Conservation (phyloP, 2,113 vertebrate species). For the Varanus komodoensis region DNA sequence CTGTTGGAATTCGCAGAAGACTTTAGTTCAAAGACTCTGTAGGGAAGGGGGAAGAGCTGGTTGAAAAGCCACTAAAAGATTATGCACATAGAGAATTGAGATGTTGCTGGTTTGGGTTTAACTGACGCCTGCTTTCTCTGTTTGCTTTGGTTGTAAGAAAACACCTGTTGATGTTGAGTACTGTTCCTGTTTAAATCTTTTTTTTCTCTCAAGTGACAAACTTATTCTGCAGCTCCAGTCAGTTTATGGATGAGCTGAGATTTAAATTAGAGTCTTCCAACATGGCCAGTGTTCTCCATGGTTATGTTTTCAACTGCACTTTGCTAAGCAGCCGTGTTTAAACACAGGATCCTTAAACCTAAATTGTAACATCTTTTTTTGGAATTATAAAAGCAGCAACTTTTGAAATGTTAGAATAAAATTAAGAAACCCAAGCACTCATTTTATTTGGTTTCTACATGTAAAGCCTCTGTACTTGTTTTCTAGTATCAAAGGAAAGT, state of each 20-base stretch:
- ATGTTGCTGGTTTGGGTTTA: too few species aligned
- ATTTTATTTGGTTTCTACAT: neutral
- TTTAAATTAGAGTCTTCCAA: neutral
- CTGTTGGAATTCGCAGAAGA: too few species aligned
- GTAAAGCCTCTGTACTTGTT: neutral
- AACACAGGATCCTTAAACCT: neutral
- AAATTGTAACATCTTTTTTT: neutral
- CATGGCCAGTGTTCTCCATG: neutral
- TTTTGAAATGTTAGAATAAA: neutral
- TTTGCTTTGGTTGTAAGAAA: too few species aligned
- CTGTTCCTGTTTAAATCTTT: too few species aligned
- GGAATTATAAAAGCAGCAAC: neutral
- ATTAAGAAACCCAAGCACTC: neutral
- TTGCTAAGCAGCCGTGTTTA: neutral
- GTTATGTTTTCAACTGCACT: neutral
- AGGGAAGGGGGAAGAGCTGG: too few species aligned
- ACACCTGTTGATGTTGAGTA: too few species aligned
- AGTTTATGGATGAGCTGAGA: neutral
- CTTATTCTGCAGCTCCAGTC: neutral
- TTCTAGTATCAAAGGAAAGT: slow-evolving; percentile 23
- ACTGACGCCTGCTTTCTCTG: too few species aligned
- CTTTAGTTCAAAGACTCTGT: too few species aligned
- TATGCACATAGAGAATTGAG: too few species aligned
- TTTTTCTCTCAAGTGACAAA: too few species aligned
- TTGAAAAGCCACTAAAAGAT: too few species aligned